Base-by-base conservation (phyloP, 53 echinoderm and acorn worm species). In the Holothuria leucospilota region DNA sequence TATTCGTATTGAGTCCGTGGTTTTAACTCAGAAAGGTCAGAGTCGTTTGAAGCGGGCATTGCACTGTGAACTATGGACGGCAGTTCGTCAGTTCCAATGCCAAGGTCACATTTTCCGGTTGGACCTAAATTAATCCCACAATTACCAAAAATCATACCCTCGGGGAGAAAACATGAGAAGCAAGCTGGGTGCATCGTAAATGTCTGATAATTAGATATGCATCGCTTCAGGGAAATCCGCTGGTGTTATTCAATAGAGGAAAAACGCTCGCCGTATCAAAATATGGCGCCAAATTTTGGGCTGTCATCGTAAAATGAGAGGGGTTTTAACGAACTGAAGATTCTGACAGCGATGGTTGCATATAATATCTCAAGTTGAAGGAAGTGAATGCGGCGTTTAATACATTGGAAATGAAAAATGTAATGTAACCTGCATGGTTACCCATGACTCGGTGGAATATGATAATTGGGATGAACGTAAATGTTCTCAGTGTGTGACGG, bases 191-290 rank as follows among this genome's bases (percentile, higher is more conserved):
- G 75, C 75, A 52, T 26, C 46, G 28, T 75, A 52, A 75, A 75
- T 24, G 75, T 51, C 52, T 75, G 75, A 75, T 75, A 75, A 75
- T 75, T 75, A 75, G 75, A 75, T 75, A 75, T 75, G 75, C 75
- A 75, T 75, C 75, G 75, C 75, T 75, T 75, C 24, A 75, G 75
- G 75, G 75, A 75, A 52, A 75, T 75, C 49, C 75, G 49, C 20
- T n/a, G 75, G 26, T 20, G 25, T 51, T 34, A 28, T 75, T 75
- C 27, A 23, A n/a, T 16, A 25, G 49, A 24, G 42, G 51, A 75
- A 46, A 74, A 75, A 75, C 34, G 49, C 49, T 51, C 10, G 11
- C 51, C 49, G 39, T 75, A 29, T 34, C 20, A 51, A 75, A 75
- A 49, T 49, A 20, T 75, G 75, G 75, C 75, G 75, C 75, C 75